Conservation (phyloP, 2,113 vertebrate genomes). For the Leucosticte australis region DNA sequence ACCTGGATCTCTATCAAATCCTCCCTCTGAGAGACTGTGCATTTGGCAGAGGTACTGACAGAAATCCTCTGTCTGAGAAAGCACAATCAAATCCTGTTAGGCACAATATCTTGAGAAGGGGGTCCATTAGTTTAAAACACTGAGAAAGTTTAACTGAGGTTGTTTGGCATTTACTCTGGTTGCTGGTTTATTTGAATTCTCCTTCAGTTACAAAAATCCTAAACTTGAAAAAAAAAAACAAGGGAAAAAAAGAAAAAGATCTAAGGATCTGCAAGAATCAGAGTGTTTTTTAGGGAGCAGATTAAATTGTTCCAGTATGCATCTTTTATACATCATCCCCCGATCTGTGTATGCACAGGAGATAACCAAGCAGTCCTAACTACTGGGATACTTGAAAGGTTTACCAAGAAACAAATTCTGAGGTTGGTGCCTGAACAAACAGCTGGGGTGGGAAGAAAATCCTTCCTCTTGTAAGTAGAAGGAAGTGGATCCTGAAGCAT, state of each 20-base stretch:
- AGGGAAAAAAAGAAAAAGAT: background rate
- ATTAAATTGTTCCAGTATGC: background rate
- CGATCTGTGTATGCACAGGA: background rate
- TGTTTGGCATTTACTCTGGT: background rate
- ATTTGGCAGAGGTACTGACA: slow-evolving; percentile 39
- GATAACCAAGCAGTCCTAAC: background rate
- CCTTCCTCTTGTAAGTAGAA: background rate
- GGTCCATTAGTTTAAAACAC: background rate
- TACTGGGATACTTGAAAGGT: background rate
- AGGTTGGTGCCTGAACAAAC: background rate
- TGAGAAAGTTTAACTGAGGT: background rate
- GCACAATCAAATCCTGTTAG: background rate
- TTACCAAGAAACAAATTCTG: background rate
- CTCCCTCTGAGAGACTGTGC: background rate
- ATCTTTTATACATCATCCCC: background rate
- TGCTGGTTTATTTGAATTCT: slow-evolving; percentile 31
- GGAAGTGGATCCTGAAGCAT: background rate
- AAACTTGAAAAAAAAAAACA: background rate
- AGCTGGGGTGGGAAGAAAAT: background rate
- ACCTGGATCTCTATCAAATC: slow-evolving; percentile 34
- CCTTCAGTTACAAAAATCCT: background rate
- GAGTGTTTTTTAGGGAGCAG: background rate
- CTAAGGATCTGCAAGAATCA: background rate
- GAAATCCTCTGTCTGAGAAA: slow-evolving; percentile 30
- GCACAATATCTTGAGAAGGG: background rate